These are phyloP conservation scores for Pseudanteris insignis DNA, from an alignment of 2,888 invertebrate species.

Conservation along the genomic window DNA sequence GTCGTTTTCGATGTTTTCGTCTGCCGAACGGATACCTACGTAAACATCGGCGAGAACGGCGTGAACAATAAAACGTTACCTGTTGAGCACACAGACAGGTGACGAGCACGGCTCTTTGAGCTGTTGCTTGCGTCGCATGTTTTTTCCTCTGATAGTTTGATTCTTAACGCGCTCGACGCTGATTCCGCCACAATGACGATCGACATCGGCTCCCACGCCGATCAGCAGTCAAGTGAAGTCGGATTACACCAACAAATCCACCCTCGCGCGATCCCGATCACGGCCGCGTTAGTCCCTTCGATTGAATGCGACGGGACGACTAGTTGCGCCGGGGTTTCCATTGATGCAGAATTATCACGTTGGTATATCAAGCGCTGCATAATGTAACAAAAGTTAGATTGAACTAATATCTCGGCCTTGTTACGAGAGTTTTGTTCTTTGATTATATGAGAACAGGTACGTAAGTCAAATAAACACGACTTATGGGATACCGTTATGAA, in stretches of 20 bases:
- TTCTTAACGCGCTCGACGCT: slow-evolving; percentile 47
- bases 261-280: slow-evolving; percentile 46
- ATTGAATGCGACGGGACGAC: slow-evolving; percentile 32
- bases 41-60: slow-evolving; percentile 36
- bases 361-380: slow-evolving; percentile 23
- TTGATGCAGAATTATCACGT: slow-evolving; percentile 42
- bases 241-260: slow-evolving; percentile 64
- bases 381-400: slow-evolving; percentile 27
- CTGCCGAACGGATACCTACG: slow-evolving; percentile 16
- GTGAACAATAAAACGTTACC: slow-evolving; percentile 60
- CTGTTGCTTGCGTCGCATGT: slow-evolving; percentile 57
- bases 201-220: slow-evolving; percentile 63
- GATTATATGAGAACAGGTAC: slow-evolving; percentile 7
- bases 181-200: slow-evolving; percentile 48
- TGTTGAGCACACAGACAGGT: slow-evolving; percentile 65
- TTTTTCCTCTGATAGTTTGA: slow-evolving; percentile 65
- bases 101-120: slow-evolving; percentile 55
- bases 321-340: slow-evolving; percentile 18
- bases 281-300: slow-evolving; percentile 37
- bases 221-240: slow-evolving; percentile 63
- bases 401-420: slow-evolving; percentile 19
- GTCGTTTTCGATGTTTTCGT: slow-evolving; percentile 17
- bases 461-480: neutral
- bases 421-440: slow-evolving; percentile 20
- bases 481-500: too few relatives aligned